phyloP scores from a whole-genome alignment of 2,797 vertebrate genomes.

The Trachops cirrhosus region DNA sequence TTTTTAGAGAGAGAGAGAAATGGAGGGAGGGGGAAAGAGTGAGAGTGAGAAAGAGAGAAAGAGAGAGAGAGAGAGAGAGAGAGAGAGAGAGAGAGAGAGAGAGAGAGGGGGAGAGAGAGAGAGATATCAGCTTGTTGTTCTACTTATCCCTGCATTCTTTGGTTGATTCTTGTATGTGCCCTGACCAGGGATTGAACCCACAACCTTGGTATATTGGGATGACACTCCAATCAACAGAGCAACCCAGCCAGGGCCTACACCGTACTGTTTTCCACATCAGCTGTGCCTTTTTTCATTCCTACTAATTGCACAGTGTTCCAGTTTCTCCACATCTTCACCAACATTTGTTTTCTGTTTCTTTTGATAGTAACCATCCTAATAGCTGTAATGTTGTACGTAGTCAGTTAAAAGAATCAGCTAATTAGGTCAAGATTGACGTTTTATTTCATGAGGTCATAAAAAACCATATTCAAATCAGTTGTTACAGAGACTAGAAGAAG shows the following conservation, averaged over 20 bases:
- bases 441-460: background rate
- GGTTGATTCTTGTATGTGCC: background rate
- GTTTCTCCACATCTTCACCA: background rate
- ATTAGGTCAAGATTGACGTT: background rate
- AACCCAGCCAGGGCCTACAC: background rate
- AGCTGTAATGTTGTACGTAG: background rate
- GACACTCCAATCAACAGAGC: background rate
- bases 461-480: background rate
- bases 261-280: background rate
- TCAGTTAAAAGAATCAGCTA: background rate
- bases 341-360: background rate
- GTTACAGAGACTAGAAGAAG: background rate
- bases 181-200: background rate
- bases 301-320: background rate
- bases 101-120: background rate
- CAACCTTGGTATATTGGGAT: background rate
- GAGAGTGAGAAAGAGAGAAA: too few relatives aligned
- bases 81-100: too few relatives aligned
- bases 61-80: too few relatives aligned
- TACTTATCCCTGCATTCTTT: background rate
- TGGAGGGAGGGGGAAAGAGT: too few relatives aligned
- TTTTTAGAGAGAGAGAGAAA: too few relatives aligned
- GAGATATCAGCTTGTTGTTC: background rate
- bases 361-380: background rate
- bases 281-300: background rate